These are phyloP conservation scores for Willisornis vidua DNA, from an alignment of 2,113 vertebrate genomes.

Conservation along the genomic window DNA sequence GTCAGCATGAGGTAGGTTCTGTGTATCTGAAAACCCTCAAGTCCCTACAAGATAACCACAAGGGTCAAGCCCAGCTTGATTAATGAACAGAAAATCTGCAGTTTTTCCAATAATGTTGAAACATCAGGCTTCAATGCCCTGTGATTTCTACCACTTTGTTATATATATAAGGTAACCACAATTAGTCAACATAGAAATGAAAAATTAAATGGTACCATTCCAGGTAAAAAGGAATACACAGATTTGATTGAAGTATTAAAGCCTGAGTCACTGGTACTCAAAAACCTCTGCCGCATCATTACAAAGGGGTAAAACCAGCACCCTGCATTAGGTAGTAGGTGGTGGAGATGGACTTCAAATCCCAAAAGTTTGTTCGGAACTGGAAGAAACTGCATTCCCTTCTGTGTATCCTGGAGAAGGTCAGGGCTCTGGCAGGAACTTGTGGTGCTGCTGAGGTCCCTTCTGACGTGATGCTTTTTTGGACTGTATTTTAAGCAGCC, in stretches of 20 bases:
- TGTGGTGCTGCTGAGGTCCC: neutral
- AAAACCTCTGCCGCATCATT: neutral
- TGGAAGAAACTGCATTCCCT: neutral
- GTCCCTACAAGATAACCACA: neutral
- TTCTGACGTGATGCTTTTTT: neutral
- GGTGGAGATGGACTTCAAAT: neutral
- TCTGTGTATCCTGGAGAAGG: neutral
- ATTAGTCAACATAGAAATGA: fast-evolving
- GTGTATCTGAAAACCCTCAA: neutral
- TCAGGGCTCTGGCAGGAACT: neutral
- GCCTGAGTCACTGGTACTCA: fast-evolving
- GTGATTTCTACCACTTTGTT: neutral
- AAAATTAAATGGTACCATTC: neutral
- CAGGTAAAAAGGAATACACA: neutral
- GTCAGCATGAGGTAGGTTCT: neutral
- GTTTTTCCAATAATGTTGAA: neutral
- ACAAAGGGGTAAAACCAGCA: fast-evolving
- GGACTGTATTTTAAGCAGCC: neutral
- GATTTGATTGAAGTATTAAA: neutral
- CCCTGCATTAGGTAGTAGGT: neutral
- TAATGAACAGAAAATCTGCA: neutral
- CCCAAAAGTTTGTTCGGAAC: neutral
- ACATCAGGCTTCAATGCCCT: neutral
- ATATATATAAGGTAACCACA: neutral
- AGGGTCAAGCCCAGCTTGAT: neutral